A percentile compares a stretch with the other conserved stretches of the same genome.
Conservation (phyloP, 2,888 invertebrate genomes). For the Bedellia somnulentella region DNA sequence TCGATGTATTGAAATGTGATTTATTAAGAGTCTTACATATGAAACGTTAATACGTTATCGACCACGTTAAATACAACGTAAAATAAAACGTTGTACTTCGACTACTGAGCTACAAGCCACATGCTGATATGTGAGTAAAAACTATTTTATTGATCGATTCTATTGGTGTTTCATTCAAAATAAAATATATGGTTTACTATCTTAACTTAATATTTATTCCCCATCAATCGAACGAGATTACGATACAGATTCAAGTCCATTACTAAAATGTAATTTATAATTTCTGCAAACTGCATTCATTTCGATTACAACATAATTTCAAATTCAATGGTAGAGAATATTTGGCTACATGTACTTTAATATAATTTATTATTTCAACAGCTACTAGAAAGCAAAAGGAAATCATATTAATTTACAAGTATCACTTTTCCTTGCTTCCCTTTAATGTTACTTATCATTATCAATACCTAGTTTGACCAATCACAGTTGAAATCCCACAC, state of each 20-base stretch:
- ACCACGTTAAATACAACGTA: no score
- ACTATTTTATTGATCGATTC: no score
- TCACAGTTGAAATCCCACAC: slow-evolving; percentile 46
- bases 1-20: slow-evolving; percentile 19
- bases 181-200: no score
- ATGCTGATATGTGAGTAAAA: slow-evolving; percentile 55
- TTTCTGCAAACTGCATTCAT: no score
- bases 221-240: no score
- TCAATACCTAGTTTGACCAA: slow-evolving; percentile 33
- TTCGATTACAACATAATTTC: slow-evolving; percentile 45
- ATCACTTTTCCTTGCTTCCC: slow-evolving; percentile 1
- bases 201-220: no score
- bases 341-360: slow-evolving; percentile 26
- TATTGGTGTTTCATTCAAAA: no score
- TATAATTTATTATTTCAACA: slow-evolving; percentile 18
- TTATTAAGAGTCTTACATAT: slow-evolving; percentile 18
- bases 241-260: no score
- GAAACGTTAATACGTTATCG: no score
- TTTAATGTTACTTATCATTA: slow-evolving; percentile 9
- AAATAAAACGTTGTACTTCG: no score
- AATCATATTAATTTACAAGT: slow-evolving; percentile 1
- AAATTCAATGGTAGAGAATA: slow-evolving; percentile 45
- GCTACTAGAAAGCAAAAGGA: slow-evolving; percentile 30
- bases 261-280: no score
- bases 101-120: slow-evolving; percentile 56